Evolutionary conservation across 2,797 vertebrate genomes (phyloP).

Genomic region (Kryptolebias ocellatus): DNA sequence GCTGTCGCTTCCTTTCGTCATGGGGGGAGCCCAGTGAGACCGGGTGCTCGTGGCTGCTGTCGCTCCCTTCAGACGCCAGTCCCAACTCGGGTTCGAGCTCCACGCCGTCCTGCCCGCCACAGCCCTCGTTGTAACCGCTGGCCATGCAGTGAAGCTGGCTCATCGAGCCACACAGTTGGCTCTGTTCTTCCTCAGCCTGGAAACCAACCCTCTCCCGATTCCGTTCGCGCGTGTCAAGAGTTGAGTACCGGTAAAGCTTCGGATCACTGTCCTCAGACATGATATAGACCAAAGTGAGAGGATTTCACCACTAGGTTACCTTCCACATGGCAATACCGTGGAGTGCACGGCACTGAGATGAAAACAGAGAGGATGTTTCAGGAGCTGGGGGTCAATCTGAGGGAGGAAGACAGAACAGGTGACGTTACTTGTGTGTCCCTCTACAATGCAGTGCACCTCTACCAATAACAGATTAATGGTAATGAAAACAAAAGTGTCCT

Average conservation of each 20-base stretch:
- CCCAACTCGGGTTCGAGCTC: conserved; percentile 71
- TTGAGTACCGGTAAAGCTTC: conserved; percentile 72
- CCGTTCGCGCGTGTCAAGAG: conserved; percentile 59
- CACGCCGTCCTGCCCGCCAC: conserved; percentile 52
- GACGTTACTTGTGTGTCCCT: conserved; percentile 16
- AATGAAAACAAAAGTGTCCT: neutral
- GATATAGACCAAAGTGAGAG: conserved; percentile 10
- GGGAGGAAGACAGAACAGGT: conserved; percentile 19
- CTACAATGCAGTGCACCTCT: conserved; percentile 1
- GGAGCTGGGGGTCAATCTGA: conserved; percentile 27
- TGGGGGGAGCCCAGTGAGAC: conserved; percentile 44
- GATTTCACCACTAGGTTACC: conserved; percentile 31
- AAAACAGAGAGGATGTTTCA: conserved; percentile 24
- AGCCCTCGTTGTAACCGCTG: conserved; percentile 70
- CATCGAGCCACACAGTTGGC: conserved; percentile 57
- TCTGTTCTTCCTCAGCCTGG: conserved; percentile 64
- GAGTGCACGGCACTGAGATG: neutral
- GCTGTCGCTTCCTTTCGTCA: conserved; percentile 64
- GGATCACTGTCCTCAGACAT: conserved; percentile 73
- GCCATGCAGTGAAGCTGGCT: conserved; percentile 81
- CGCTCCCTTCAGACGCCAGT: conserved; percentile 79
- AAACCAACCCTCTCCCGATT: conserved; percentile 51
- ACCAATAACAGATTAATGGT: conserved; percentile 13
- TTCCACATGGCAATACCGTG: conserved; percentile 49
- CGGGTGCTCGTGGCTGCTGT: conserved; percentile 74